Evolutionary conservation across 2,888 invertebrate genomes (phyloP).

Genomic region (Agrypnus murinus): DNA sequence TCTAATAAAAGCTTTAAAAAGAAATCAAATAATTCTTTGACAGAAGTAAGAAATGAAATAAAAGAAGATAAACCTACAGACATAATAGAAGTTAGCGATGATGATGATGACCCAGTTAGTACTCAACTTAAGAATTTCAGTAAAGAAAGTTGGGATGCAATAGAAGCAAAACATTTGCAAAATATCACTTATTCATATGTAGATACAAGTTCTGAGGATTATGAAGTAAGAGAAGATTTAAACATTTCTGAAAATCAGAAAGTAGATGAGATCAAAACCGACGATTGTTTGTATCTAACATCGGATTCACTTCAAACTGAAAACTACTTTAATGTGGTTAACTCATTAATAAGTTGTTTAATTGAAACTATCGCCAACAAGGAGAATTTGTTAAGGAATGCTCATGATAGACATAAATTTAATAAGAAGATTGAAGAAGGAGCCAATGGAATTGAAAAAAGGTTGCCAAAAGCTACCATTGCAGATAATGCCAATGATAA

Average conservation of each 20-base stretch:
- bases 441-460: neutral
- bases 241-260: no score
- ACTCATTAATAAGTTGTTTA: slow-evolving; percentile 35
- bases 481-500: slow-evolving; percentile 34
- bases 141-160: slow-evolving; percentile 67
- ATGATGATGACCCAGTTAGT: neutral
- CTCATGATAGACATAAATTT: neutral
- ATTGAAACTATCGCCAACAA: slow-evolving; percentile 34
- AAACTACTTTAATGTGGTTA: slow-evolving; percentile 45
- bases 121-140: slow-evolving; percentile 61
- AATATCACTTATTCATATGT: slow-evolving; percentile 60
- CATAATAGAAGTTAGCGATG: slow-evolving; percentile 21
- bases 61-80: slow-evolving; percentile 30
- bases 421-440: neutral
- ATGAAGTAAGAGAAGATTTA: neutral
- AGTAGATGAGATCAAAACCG: neutral
- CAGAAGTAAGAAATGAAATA: neutral
- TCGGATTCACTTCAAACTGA: slow-evolving; percentile 34
- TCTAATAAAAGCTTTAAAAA: neutral
- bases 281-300: slow-evolving; percentile 54
- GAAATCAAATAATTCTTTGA: neutral
- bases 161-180: slow-evolving; percentile 63
- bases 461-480: slow-evolving; percentile 41
- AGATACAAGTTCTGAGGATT: slow-evolving; percentile 44
- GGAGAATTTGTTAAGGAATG: neutral